These are phyloP conservation scores for Artemia franciscana DNA, from an alignment of 1,140 invertebrate genomes.

Conservation along the genomic window DNA sequence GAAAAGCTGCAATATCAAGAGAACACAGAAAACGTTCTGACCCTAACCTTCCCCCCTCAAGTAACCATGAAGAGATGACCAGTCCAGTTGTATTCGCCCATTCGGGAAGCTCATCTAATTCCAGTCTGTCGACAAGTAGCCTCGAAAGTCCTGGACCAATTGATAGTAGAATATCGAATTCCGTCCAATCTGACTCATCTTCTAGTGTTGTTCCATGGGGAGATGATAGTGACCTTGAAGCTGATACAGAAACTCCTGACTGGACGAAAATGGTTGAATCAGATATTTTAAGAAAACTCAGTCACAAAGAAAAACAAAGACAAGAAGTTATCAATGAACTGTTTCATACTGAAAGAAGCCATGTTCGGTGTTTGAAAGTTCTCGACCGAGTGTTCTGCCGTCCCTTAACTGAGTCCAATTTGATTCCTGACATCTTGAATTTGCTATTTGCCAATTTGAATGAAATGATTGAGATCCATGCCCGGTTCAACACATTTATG, in stretches of 20 bases:
- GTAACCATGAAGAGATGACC: neutral
- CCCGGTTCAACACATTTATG: constrained; percentile 44
- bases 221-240: constrained; percentile 48
- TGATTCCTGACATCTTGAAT: constrained; percentile 49
- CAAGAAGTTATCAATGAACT: constrained; percentile 96
- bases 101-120: constrained; percentile 32
- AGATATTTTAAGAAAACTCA: constrained; percentile 42
- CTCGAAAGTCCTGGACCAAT: constrained; percentile 30
- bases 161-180: constrained; percentile 9
- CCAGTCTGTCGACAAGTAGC: constrained; percentile 28
- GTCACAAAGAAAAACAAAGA: constrained; percentile 59
- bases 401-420: constrained; percentile 41
- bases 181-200: constrained; percentile 11
- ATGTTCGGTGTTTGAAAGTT: constrained; percentile 80
- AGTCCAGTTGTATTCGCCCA: constrained; percentile 15
- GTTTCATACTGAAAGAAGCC: constrained; percentile 83
- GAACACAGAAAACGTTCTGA: no score
- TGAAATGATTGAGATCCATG: constrained; percentile 51
- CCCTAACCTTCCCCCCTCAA: no score
- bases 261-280: constrained; percentile 59
- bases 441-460: constrained; percentile 78
- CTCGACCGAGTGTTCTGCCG: constrained; percentile 71
- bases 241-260: constrained; percentile 48
- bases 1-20: no score
- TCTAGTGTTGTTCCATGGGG: constrained; percentile 19